Conservation (phyloP, 37 sponge, comb jelly and placozoan species). For the Lycopodina hypogea region DNA sequence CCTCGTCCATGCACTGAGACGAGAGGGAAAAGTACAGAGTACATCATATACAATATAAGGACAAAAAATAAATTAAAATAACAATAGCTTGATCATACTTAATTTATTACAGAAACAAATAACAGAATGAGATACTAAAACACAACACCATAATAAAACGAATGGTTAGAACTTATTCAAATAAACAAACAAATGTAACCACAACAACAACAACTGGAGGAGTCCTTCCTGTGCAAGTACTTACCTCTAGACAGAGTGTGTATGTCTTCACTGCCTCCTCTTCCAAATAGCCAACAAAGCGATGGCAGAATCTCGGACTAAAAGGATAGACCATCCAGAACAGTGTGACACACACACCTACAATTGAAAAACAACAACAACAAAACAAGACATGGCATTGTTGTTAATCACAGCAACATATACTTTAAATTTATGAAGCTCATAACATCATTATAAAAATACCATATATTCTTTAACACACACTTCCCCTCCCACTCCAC, state of each 20-base stretch:
- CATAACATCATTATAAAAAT: no score
- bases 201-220: background rate
- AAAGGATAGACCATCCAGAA: conserved; percentile 72
- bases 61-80: no score
- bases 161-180: no score
- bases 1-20: conserved; percentile 67
- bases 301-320: conserved; percentile 83
- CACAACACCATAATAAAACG: no score
- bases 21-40: background rate
- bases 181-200: no score
- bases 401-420: background rate
- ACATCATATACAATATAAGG: no score
- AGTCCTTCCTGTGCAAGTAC: background rate
- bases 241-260: conserved; percentile 78
- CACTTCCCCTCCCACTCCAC: no score
- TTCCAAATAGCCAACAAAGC: conserved; percentile 90
- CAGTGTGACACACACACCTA: conserved; percentile 75
- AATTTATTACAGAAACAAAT: no score
- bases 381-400: background rate
- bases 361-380: background rate
- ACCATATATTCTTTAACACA: no score
- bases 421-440: background rate
- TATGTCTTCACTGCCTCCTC: conserved; percentile 89
- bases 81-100: no score
- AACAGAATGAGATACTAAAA: no score